These are phyloP conservation scores for Salvelinus alpinus DNA, from an alignment of 2,113 vertebrate species.

Conservation along the genomic window DNA sequence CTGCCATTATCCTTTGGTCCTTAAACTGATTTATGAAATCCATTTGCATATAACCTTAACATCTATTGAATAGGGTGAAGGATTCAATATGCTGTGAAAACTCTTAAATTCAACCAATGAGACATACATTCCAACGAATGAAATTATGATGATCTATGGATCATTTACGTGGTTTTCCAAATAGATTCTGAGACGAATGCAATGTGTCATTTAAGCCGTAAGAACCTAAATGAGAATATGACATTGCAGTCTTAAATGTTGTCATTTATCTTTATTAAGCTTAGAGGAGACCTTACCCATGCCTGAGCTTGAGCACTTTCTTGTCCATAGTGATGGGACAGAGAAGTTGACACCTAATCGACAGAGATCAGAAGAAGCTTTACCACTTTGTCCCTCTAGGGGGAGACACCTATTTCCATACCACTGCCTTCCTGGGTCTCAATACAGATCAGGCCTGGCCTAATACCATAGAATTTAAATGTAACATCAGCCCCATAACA, in stretches of 20 bases:
- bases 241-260: constrained; percentile 62
- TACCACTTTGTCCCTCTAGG: constrained; percentile 32
- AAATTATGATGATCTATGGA: constrained; percentile 68
- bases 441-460: background rate
- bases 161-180: constrained; percentile 66
- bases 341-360: constrained; percentile 8
- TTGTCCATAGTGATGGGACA: constrained; percentile 17
- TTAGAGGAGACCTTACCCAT: constrained; percentile 44
- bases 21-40: constrained; percentile 65
- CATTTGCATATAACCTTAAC: constrained; percentile 68
- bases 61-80: constrained; percentile 56
- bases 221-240: constrained; percentile 66
- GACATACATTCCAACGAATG: constrained; percentile 54
- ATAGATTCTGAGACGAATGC: constrained; percentile 67
- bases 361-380: constrained; percentile 19
- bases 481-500: background rate
- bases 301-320: constrained; percentile 34
- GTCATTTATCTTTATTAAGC: constrained; percentile 63
- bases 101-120: constrained; percentile 48
- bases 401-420: constrained; percentile 34
- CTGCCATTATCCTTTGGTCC: constrained; percentile 69
- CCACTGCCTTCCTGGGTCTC: background rate
- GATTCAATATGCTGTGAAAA: constrained; percentile 58
- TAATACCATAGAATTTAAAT: background rate
- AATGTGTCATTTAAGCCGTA: constrained; percentile 61